Evolutionary conservation across 2,797 vertebrate genomes (phyloP).

Genomic region (Neoniphon sammara): DNA sequence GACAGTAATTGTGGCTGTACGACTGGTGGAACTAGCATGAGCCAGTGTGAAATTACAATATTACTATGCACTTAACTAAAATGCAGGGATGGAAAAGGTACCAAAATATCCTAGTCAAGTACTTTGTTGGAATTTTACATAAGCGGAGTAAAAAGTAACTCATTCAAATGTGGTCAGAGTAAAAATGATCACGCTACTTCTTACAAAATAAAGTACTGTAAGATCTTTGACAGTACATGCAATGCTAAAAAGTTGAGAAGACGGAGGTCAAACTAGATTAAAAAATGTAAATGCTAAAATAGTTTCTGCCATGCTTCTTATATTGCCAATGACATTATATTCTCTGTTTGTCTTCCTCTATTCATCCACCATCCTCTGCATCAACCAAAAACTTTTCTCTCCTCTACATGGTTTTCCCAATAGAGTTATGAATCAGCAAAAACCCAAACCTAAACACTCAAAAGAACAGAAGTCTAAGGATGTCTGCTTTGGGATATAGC

Average conservation of each 20-base stretch:
- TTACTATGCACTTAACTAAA: not conserved
- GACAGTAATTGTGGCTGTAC: no score
- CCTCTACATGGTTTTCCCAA: not conserved
- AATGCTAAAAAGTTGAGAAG: no score
- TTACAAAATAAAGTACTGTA: no score
- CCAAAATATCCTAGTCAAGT: no score
- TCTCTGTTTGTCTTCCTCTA: not conserved
- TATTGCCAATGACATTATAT: not conserved
- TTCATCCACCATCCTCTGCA: conserved; percentile 11
- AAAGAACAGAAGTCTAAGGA: not conserved
- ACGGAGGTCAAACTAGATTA: no score
- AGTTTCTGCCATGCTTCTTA: conserved; percentile 10
- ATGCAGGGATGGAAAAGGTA: no score
- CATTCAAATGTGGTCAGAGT: no score
- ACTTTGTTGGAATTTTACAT: no score
- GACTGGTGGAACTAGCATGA: not conserved
- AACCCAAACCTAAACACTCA: conserved; percentile 4
- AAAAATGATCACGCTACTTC: no score
- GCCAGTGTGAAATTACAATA: not conserved
- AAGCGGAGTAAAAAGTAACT: no score
- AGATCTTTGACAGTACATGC: no score
- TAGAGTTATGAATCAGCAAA: conserved; percentile 1
- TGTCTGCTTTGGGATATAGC: not conserved
- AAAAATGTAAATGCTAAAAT: not conserved
- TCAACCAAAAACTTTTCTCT: conserved; percentile 10